Conservation (phyloP, 1,140 invertebrate genomes). For the Drosophila orosa region DNA sequence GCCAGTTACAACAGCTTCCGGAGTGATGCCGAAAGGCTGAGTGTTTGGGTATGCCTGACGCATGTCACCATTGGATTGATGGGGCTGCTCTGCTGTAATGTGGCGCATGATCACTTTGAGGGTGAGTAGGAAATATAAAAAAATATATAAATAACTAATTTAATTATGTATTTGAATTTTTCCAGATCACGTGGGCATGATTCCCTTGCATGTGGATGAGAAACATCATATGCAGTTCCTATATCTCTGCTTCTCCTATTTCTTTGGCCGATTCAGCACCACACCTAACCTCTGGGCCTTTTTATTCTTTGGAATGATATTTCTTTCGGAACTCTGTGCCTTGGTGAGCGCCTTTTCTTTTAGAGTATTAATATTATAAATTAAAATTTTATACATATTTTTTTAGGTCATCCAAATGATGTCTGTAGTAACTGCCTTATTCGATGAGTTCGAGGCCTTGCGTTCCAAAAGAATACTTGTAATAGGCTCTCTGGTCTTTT, state of each 20-base stretch:
- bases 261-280: conserved; percentile 70
- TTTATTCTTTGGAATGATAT: conserved; percentile 72
- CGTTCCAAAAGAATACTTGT: conserved; percentile 54
- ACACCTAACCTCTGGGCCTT: conserved; percentile 77
- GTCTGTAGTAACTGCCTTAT: conserved; percentile 69
- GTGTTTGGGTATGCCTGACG: conserved; percentile 67
- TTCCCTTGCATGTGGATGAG: conserved; percentile 65
- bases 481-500: conserved; percentile 43
- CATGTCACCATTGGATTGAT: conserved; percentile 61
- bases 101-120: conserved; percentile 80
- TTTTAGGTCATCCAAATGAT: conserved; percentile 72
- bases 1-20: conserved; percentile 78
- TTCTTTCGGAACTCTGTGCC: conserved; percentile 72
- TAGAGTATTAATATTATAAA: neutral
- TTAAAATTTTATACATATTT: neutral
- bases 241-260: conserved; percentile 67
- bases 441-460: conserved; percentile 76
- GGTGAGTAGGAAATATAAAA: conserved; percentile 18
- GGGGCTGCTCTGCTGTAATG: conserved; percentile 66
- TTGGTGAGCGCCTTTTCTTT: conserved; percentile 49
- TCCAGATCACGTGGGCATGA: conserved; percentile 73
- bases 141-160: neutral
- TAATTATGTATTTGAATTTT: neutral
- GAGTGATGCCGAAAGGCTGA: conserved; percentile 67
- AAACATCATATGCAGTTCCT: conserved; percentile 75